Evolutionary conservation across 2,888 invertebrate species (phyloP), one percentile per base, ranked within the genome.

Genomic region (Pollenia amentaria): DNA sequence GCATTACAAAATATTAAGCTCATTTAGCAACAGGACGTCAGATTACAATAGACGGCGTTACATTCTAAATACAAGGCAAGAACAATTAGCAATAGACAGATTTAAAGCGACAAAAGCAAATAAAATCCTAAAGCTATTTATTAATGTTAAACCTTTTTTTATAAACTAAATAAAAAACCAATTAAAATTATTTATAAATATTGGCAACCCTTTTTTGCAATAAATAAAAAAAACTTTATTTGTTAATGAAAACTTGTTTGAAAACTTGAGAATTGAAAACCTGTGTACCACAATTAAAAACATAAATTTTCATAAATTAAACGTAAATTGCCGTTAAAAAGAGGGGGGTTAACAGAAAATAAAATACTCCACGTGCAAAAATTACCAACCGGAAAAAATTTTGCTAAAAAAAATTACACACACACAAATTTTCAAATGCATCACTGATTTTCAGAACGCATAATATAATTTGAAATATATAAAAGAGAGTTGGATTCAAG

Each of bases 301-400:
- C 57, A 78, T 73, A 84, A 84, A 84, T 84, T 84, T 75, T 53
- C 67, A 79, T 84, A 79, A 79, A 73, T 84, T 75, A 73, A 65
- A 72, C 16, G 60, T 46, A 53, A 51, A 53, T 62, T 53, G n/a
- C 1, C 64, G 42, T 21, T 12, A 14, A 18, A 29, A 14, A 79
- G 55, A 55, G 8, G 29, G 62, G 42, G 70, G 14, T n/a, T 8
- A 10, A 21, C 1, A 38, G 29, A 0, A 48, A 42, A 16, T 21
- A 62, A 18, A 18, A 51, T 21, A 40, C 53, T 44, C 44, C 48
- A 60, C 40, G 18, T 77, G 65, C 77, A 65, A 78, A 77, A 83
- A 38, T 65, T 72, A 84, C 18, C 46, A 60, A n/a, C 67, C 78
- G 67, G 53, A 73, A 79, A 73, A 64, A 48, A 29, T 18, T 57